Percentiles rank a stretch among this genome's conserved stretches.
Evolutionary conservation across 92 coral and sea anemone genomes (phyloP).

Genomic region (Porites divaricata): DNA sequence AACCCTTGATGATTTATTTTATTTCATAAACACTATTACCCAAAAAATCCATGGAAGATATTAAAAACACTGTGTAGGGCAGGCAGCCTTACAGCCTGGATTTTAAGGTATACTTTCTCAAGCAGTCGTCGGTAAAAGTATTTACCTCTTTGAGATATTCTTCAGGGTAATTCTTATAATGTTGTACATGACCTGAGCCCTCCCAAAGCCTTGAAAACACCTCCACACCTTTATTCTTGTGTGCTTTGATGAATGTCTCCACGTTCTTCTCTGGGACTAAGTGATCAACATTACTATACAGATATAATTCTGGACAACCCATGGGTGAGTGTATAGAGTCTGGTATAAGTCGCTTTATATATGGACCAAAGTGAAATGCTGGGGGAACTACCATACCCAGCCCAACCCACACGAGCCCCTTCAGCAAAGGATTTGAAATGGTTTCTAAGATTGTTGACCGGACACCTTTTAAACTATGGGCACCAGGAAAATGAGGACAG

Average conservation of each 20-base stretch:
- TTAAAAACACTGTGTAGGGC: no score
- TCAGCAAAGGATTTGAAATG: slow-evolving; percentile 72
- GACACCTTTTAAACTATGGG: slow-evolving; percentile 67
- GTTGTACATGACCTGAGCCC: slow-evolving; percentile 86
- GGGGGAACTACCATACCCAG: slow-evolving; percentile 66
- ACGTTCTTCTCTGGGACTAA: slow-evolving; percentile 75
- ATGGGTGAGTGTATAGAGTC: slow-evolving; percentile 52
- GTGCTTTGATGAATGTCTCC: slow-evolving; percentile 58
- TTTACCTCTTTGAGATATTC: slow-evolving; percentile 74
- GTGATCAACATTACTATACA: slow-evolving; percentile 80
- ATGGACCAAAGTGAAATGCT: slow-evolving; percentile 38
- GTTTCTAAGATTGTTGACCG: slow-evolving; percentile 82
- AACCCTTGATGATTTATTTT: no score
- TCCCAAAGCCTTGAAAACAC: slow-evolving; percentile 82
- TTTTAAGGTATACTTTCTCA: slow-evolving; percentile 26
- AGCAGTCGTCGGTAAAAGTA: slow-evolving; percentile 74
- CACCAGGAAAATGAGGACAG: slow-evolving; percentile 82
- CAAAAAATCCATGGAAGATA: no score
- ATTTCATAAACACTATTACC: no score
- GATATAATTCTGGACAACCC: slow-evolving; percentile 66
- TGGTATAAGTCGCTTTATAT: slow-evolving; percentile 66
- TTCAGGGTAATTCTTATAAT: slow-evolving; percentile 77
- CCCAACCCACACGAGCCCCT: slow-evolving; percentile 67
- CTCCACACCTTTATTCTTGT: slow-evolving; percentile 61
- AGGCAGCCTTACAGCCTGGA: not conserved